Evolutionary conservation across 2,113 vertebrate genomes (phyloP).

Genomic region (Amia ocellicauda): DNA sequence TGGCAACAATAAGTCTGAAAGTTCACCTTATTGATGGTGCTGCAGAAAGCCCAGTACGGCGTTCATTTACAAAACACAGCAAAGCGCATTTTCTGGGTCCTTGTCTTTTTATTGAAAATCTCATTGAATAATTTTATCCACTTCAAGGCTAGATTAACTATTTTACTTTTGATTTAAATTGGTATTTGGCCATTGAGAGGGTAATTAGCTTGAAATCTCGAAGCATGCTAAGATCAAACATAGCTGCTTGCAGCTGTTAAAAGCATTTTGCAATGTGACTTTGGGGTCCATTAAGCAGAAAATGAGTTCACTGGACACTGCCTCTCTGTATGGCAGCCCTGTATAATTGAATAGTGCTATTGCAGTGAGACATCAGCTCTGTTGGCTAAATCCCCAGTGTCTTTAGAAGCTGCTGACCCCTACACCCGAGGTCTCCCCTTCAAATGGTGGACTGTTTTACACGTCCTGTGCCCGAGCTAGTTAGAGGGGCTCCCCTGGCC

Average conservation of each 20-base stretch:
- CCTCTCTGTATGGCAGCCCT: too few relatives aligned
- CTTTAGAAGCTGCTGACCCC: constrained; percentile 21
- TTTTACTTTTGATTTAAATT: constrained; percentile 13
- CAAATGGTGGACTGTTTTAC: constrained; percentile 8
- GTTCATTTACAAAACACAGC: too few relatives aligned
- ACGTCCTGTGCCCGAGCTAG: not conserved
- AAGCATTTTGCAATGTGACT: constrained; percentile 37
- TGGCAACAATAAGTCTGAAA: too few relatives aligned
- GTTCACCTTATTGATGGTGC: too few relatives aligned
- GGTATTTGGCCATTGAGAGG: constrained; percentile 32
- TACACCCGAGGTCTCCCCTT: constrained; percentile 15
- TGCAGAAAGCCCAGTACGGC: too few relatives aligned
- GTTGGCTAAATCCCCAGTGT: constrained; percentile 17
- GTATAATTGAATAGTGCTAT: constrained; percentile 42
- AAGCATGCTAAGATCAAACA: constrained; percentile 25
- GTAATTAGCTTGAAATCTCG: constrained; percentile 38
- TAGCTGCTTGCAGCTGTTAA: constrained; percentile 2
- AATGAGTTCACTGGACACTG: constrained; percentile 40
- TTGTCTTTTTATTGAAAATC: too few relatives aligned
- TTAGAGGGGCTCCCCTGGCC: too few relatives aligned
- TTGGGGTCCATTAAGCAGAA: constrained; percentile 50
- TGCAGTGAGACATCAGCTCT: constrained; percentile 30
- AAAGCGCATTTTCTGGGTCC: too few relatives aligned
- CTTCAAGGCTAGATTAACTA: constrained; percentile 21
- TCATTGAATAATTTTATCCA: not conserved